A percentile compares a stretch with the other conserved stretches of the same genome.
These are phyloP conservation scores for Gonatopus flavifemur DNA, from an alignment of 1,140 invertebrate species.

Conservation along the genomic window DNA sequence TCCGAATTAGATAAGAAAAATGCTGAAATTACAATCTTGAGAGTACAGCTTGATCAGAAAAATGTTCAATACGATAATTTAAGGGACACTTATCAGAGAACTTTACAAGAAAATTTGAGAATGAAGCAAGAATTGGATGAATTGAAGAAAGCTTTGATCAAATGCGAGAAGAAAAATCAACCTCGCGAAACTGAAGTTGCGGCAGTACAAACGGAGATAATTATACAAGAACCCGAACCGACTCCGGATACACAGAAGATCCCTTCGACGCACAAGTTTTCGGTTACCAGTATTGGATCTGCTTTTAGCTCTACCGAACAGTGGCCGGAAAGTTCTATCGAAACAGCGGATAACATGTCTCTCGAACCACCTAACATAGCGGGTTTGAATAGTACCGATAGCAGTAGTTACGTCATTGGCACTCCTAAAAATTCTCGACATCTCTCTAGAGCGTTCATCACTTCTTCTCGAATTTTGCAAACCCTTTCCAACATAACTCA, in stretches of 20 bases:
- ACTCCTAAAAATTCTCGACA: conserved; percentile 23
- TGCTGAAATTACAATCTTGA: conserved; percentile 17
- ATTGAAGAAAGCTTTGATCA: conserved; percentile 28
- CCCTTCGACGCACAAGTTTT: conserved; percentile 22
- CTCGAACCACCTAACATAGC: conserved; percentile 39
- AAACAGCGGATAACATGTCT: conserved; percentile 31
- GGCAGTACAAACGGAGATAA: conserved; percentile 33
- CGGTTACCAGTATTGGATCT: conserved; percentile 28
- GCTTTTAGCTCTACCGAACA: conserved; percentile 39
- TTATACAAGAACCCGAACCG: not conserved
- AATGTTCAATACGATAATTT: conserved; percentile 29
- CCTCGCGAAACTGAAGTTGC: conserved; percentile 21
- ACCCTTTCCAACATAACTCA: conserved; percentile 47
- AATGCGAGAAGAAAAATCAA: conserved; percentile 25
- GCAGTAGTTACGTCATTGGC: conserved; percentile 17
- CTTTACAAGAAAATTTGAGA: conserved; percentile 35
- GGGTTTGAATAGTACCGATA: conserved; percentile 38
- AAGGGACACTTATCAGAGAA: conserved; percentile 35
- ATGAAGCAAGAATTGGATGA: conserved; percentile 40
- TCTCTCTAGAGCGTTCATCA: conserved; percentile 44
- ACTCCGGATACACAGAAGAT: not conserved
- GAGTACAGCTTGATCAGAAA: conserved; percentile 24
- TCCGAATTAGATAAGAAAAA: not conserved
- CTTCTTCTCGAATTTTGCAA: conserved; percentile 51
- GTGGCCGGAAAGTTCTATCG: conserved; percentile 46